These are phyloP conservation scores for Reticulitermes lucifugus DNA, from an alignment of 2,888 invertebrate species.

Conservation along the genomic window DNA sequence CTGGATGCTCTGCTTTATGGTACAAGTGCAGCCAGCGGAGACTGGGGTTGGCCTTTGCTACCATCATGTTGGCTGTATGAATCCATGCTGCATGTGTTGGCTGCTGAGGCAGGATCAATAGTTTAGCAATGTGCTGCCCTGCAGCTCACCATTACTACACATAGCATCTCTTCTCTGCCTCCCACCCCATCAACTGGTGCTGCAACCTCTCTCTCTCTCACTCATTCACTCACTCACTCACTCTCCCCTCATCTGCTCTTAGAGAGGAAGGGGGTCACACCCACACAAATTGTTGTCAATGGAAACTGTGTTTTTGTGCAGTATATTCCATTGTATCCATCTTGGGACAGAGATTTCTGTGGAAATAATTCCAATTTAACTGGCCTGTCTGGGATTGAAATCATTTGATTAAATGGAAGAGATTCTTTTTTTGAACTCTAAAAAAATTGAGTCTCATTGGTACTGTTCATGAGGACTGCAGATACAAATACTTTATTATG, in stretches of 20 bases:
- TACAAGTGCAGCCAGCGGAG: not conserved
- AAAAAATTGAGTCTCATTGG: too few species aligned
- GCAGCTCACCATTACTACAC: slow-evolving; percentile 34
- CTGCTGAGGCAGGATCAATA: slow-evolving; percentile 38
- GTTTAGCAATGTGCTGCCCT: slow-evolving; percentile 40
- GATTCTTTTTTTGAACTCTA: too few species aligned
- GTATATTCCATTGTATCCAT: not conserved
- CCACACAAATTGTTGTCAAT: slow-evolving; percentile 16
- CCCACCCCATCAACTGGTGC: not conserved
- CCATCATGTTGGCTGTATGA: slow-evolving; percentile 3
- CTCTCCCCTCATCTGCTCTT: not conserved
- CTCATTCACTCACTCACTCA: not conserved
- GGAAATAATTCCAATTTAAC: too few species aligned
- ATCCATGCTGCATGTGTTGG: slow-evolving; percentile 29
- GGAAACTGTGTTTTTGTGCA: not conserved
- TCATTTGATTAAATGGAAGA: too few species aligned
- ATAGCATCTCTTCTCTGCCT: slow-evolving; percentile 20
- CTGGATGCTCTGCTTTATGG: not conserved
- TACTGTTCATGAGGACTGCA: too few species aligned
- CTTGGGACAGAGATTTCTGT: too few species aligned
- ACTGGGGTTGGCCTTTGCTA: slow-evolving; percentile 22
- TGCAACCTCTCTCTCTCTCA: not conserved
- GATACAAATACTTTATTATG: too few species aligned
- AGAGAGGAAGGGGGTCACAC: not conserved
- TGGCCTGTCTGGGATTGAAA: too few species aligned